Evolutionary conservation across 2,797 vertebrate genomes (phyloP), one percentile per base, ranked within the genome.

Genomic region (Phalanger gymnotis): DNA sequence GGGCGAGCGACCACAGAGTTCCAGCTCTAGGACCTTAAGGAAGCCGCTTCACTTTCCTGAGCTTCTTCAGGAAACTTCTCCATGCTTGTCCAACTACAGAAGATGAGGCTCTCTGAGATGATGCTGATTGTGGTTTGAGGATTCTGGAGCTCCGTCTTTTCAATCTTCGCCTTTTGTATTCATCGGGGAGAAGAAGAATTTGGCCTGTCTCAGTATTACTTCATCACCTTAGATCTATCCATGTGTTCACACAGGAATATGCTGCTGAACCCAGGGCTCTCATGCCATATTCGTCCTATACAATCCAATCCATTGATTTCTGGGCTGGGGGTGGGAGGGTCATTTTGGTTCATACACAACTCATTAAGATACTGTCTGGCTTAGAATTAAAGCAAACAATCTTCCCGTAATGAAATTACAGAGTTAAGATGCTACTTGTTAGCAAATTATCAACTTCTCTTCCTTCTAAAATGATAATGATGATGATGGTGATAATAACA

Each of bases 1-100:
- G 10, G 22, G 14, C 4, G 4, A 81, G 19, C 0, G 19, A 19
- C 16, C 31, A 19, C 5, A 1, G 5, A 81, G 66, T 0, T 81
- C 66, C 7, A 10, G 22, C 66, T 40, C n/a, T 81, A 19, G n/a
- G 11, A 10, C n/a, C 1, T 22, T 22, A 22, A 40, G 11, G 66
- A 47, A 40, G 66, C 22, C 6, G 1, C n/a, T 73, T 40, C 16
- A 34, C 61, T 66, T n/a, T n/a, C 34, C 61, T 66, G 14, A 34
- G 61, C 5, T 5, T 13, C 31, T n/a, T n/a, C n/a, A n/a, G n/a
- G n/a, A n/a, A n/a, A n/a, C n/a, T n/a, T n/a, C n/a, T n/a, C n/a
- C n/a, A n/a, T 7, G 34, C 13, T 73, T 73, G 34, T 73, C 61
- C 34, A 73, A n/a, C 61, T 73, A 19, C 5, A 73, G 14, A 19